Base-by-base conservation (phyloP, 2,797 vertebrate genomes). In the Rhynchotus rufescens region DNA sequence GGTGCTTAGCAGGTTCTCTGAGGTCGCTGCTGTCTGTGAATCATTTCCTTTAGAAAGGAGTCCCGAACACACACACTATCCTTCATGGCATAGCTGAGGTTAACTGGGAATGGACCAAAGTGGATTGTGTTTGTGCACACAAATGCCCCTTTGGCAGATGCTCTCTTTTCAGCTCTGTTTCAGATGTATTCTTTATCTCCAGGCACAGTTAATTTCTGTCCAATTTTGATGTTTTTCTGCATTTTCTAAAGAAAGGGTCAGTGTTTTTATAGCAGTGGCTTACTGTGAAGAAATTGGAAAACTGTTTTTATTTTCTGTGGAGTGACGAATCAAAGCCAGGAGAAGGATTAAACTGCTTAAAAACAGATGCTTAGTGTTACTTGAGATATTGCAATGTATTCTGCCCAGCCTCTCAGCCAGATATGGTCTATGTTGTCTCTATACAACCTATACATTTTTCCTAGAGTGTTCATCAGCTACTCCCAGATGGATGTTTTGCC, bases 161-260 rank as follows among this genome's bases (percentile, higher is more conserved):
- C 1, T 65, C 1, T 51, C 47, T 23, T 86, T 61, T 2, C 23
- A 81, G 7, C 19, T 20, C 9, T 0, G 0, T 65, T 74, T 91
- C 19, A 61, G 61, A 10, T 65, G 12, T 47, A 26, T 66, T 78
- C 14, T 73, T 86, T 66, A 4, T 66, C 56, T 66, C 23, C 6
- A 66, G 47, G 8, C 4, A 9, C 25, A 32, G 23, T 7, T 42
- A n/a, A 72, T 36, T 79, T 66, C 36, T n/a, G 17, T 7, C 28
- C 30, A 6, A 76, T 11, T 40, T 12, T 47, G 12, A 13, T 79
- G 60, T 4, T 86, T 66, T 61, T 44, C 75, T 64, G 17, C 8
- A 4, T 60, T 88, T 74, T 6, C 6, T 81, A 44, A 49, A 66
- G 42, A 79, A 89, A 52, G n/a, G 10, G 22, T 52, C 36, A 3